phyloP scores from a whole-genome alignment of 2,888 invertebrate species.

The Lasioglossum lativentre region DNA sequence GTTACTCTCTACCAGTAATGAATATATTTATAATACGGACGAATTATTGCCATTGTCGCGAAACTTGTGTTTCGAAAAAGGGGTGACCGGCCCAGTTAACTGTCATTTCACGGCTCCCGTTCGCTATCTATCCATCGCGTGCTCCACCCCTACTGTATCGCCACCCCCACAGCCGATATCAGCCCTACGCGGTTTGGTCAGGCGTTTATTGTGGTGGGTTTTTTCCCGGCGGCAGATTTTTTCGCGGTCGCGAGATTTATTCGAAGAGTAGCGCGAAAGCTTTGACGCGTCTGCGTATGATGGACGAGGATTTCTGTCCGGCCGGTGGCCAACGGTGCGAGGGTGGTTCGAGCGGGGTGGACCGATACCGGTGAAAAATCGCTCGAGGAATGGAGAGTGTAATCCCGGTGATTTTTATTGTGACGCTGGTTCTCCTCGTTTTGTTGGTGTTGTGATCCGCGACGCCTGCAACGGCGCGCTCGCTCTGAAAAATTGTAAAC shows the following conservation, averaged over 20 bases:
- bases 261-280: conserved; percentile 55
- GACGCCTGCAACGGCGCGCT: not conserved
- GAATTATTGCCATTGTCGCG: not conserved
- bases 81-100: conserved; percentile 19
- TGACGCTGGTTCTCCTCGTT: conserved; percentile 1
- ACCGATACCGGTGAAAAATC: conserved; percentile 61
- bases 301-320: conserved; percentile 52
- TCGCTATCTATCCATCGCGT: not conserved
- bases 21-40: not conserved
- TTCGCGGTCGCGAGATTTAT: conserved; percentile 59
- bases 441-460: conserved; percentile 13
- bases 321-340: conserved; percentile 4
- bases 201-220: conserved; percentile 50
- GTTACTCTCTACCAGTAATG: not conserved
- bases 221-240: conserved; percentile 41
- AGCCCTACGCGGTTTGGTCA: conserved; percentile 22
- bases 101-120: conserved; percentile 47
- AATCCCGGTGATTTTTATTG: conserved; percentile 48
- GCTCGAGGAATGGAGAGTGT: conserved; percentile 49
- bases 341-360: not conserved
- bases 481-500: conserved; percentile 2
- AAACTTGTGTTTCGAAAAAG: not conserved
- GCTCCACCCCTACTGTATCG: not conserved
- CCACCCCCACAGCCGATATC: conserved; percentile 28
- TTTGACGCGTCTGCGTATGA: conserved; percentile 59